Base-by-base conservation (phyloP, 2,113 vertebrate genomes). In the Hypocryptadius cinnamomeus region DNA sequence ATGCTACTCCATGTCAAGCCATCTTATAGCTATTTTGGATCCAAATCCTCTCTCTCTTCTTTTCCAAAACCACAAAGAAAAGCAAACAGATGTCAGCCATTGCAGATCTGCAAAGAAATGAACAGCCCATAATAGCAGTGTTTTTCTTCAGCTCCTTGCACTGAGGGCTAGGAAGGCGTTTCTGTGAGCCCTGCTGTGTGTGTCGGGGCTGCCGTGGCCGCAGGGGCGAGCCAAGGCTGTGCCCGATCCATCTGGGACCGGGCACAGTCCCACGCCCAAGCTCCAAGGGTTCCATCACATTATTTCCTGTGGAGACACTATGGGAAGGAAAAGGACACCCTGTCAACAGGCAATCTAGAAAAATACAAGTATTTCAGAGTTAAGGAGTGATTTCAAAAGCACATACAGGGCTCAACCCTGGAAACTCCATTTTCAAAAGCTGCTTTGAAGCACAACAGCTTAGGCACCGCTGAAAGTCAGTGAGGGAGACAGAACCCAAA, bases 21-120 rank as follows among this genome's bases (percentile, higher is more conserved):
- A 86, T 94, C 92, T 87, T 92, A 88, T 8, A 95, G 88, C 85
- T 92, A 84, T 93, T 96, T 91, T 96, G 96, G 91, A 94, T 94
- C 87, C 87, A 94, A 93, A 91, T 37, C 71, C 72, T 64, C 79
- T 89, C 72, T 60, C 82, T 87, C 76, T 42, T 79, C 91, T 89
- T 91, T 87, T 95, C 94, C 94, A 94, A 92, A 95, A 88, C 95
- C 96, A 93, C 94, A 90, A 92, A 85, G 94, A 92, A 96, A 94
- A 95, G 91, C 95, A 95, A 96, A 87, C 95, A 96, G 93, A 96
- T 94, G 93, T 96, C 93, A 91, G 85, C 87, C 68, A 91, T 85
- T 68, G 89, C 64, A 68, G 87, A 64, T 56, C 25, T 92, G 69
- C 89, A 86, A 64, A 81, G 93, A 83, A 92, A 93, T 17, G 12